Base-by-base conservation (phyloP, 2,888 invertebrate species). In the Mylabris sibirica region DNA sequence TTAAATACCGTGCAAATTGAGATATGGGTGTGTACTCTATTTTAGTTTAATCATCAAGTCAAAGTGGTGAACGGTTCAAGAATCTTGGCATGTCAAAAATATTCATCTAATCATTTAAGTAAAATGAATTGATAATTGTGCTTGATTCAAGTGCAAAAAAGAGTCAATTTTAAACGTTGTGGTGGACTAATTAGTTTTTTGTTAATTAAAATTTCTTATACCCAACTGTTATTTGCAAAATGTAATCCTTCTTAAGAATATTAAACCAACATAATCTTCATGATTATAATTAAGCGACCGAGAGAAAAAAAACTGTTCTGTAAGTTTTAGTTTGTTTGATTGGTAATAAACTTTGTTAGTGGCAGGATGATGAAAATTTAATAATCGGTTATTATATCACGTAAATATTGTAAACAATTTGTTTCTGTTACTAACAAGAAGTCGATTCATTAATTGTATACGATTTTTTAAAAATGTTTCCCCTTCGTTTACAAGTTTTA, bases 401-500 rank as follows among this genome's bases (percentile, higher is more conserved):
- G 49, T 49, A 49, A 49, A 49, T 49, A 17, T 49, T 49, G 20
- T 17, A 49, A 20, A 49, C 20, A 49, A 49, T 49, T 49, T 20
- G 20, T 49, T 49, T 20, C 49, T 5, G 17, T 20, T 49, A 49
- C 17, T 49, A 20, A 49, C 9, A 49, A 20, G 20, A 20, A 5
- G 20, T 3, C 3, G 17, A 20, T 9, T 9, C 49, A 20, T 41
- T 49, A 49, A 49, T 20, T 49, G 17, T n/a, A 41, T n/a, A 41
- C 14, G n/a, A 41, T 49, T 20, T 20, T 49, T 20, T 8, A 5
- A 20, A 49, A 20, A 17, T 20, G n/a, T 49, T 20, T 20, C 17
- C n/a, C 4, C 2, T 20, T 49, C 0, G 2, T 20, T 49, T 2
- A 6, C 0, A 0, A 30, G 30, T 30, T 30, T 30, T 30, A 30